Base-by-base conservation (phyloP, 2,888 invertebrate species). In the Noctuana brunneofusca region DNA sequence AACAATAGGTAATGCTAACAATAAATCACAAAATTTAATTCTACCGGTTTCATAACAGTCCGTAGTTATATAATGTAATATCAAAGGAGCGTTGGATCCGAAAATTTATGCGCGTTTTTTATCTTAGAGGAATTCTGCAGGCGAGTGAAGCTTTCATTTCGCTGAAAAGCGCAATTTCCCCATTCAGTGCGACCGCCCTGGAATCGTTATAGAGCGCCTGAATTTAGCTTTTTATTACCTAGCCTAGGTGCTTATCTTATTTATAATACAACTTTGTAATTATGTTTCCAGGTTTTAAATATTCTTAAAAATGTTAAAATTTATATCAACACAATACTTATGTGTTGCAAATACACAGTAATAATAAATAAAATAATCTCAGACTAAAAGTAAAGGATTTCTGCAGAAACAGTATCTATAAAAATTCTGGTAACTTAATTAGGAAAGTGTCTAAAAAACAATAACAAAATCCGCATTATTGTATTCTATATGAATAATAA, bases 101-200 rank as follows among this genome's bases (percentile, higher is more conserved):
- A 70, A 72, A 71, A 71, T 71, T 69, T 71, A 69, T 71, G 69
- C 67, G 63, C 75, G 70, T 81, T 83, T 85, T 83, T 84, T 80
- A 82, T 82, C 75, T 79, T 78, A 76, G 74, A 75, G 76, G 76
- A 83, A 83, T 84, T 82, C 77, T 78, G 83, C 80, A 80, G 78
- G 78, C 79, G 75, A 75, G 71, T 82, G 76, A 8, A 73, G 84
- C 82, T 86, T 87, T 86, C 81, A 86, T 89, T 85, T 86, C 74
- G 81, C 82, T 88, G 87, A 87, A 89, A 89, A 89, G 88, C 84
- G 83, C 87, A 89, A 87, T 89, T 89, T 87, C 89, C 86, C 84
- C 80, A 84, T 88, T 88, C 84, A 83, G 75, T 84, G 83, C 81
- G 79, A 80, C 81, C 80, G 84, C 81, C 83, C 83, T 83, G 83